These are phyloP conservation scores for Orbicella faveolata DNA, from an alignment of 64 coral and sea anemone genomes.

Conservation along the genomic window DNA sequence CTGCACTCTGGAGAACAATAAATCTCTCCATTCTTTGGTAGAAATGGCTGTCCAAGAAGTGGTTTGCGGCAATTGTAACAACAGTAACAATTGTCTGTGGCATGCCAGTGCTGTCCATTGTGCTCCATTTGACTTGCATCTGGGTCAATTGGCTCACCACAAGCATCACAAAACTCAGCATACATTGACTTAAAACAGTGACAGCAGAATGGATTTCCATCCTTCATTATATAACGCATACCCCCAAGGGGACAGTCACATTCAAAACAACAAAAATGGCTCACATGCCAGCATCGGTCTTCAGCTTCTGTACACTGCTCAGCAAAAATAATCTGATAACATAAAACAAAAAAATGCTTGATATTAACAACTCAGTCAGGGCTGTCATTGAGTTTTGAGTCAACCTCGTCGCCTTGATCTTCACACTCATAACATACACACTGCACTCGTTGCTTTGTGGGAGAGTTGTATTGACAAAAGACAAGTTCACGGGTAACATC, in stretches of 20 bases:
- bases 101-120: conserved; percentile 98
- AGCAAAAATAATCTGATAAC: conserved; percentile 91
- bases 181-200: conserved; percentile 95
- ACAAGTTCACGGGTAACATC: no score
- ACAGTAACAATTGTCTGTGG: conserved; percentile 85
- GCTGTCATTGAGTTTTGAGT: no score
- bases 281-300: conserved; percentile 93
- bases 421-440: no score
- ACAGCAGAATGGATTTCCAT: conserved; percentile 92
- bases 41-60: conserved; percentile 85
- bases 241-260: conserved; percentile 94
- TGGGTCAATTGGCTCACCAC: conserved; percentile 90
- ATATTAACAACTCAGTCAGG: neutral
- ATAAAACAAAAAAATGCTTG: neutral
- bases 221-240: conserved; percentile 93
- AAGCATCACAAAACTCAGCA: conserved; percentile 97
- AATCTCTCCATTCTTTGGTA: conserved; percentile 98
- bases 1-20: conserved; percentile 97
- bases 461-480: no score
- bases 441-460: no score
- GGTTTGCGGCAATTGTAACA: conserved; percentile 89
- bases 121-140: conserved; percentile 97
- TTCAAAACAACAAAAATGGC: conserved; percentile 99
- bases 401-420: no score
- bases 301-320: conserved; percentile 98